Conservation (phyloP, 1,140 invertebrate genomes). For the Rhizoglyphus robini region DNA sequence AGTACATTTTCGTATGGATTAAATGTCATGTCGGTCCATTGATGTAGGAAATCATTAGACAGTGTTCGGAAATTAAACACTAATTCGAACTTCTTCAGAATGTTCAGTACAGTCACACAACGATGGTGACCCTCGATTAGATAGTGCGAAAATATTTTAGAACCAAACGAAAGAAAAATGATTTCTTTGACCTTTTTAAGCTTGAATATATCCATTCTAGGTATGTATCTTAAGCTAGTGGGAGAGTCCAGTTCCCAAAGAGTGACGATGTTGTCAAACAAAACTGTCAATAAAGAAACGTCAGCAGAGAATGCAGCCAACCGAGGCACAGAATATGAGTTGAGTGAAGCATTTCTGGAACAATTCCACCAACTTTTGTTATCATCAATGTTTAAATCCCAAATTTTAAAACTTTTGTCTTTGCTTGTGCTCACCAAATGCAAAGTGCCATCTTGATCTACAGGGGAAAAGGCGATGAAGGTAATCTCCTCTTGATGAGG, state of each 20-base stretch:
- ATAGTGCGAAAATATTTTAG: background rate
- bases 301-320: slow-evolving; percentile 54
- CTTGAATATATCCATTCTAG: slow-evolving; percentile 4
- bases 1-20: slow-evolving; percentile 2
- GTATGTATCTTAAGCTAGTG: background rate
- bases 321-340: slow-evolving; percentile 43
- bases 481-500: slow-evolving; percentile 52
- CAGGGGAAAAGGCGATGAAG: slow-evolving; percentile 45
- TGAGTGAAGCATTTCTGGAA: slow-evolving; percentile 44
- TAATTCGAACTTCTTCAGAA: background rate
- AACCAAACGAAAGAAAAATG: slow-evolving; percentile 15
- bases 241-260: slow-evolving; percentile 42
- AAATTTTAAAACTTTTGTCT: slow-evolving; percentile 58
- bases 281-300: slow-evolving; percentile 56
- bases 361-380: slow-evolving; percentile 46
- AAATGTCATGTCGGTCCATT: background rate
- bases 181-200: background rate
- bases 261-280: slow-evolving; percentile 52
- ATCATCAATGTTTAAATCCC: slow-evolving; percentile 43
- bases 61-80: background rate
- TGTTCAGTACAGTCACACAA: slow-evolving; percentile 8
- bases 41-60: background rate
- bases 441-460: slow-evolving; percentile 23
- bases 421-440: slow-evolving; percentile 44
- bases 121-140: background rate